A percentile compares a stretch with the other conserved stretches of the same genome.
Evolutionary conservation across 2,888 invertebrate genomes (phyloP).

Genomic region (Poecilus cupreus): DNA sequence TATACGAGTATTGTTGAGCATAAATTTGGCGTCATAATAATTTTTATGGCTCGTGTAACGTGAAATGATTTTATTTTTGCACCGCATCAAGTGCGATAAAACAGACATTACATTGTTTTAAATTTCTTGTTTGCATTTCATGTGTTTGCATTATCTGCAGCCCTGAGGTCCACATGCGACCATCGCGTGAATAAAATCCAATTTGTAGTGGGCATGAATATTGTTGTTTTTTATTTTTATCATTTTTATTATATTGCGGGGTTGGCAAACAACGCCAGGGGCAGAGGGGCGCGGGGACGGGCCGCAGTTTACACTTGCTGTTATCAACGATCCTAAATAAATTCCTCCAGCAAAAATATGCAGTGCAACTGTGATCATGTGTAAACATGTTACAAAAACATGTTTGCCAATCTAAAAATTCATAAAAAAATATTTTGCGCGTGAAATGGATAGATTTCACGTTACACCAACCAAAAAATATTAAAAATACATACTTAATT

Average conservation of each 20-base stretch:
- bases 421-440: conserved; percentile 31
- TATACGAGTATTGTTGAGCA: neutral
- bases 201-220: conserved; percentile 53
- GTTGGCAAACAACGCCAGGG: conserved; percentile 32
- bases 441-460: conserved; percentile 26
- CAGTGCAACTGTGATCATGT: conserved; percentile 35
- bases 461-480: conserved; percentile 18
- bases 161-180: conserved; percentile 13
- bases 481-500: conserved; percentile 40
- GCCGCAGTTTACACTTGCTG: conserved; percentile 26
- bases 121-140: conserved; percentile 47
- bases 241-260: conserved; percentile 44
- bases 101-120: conserved; percentile 46
- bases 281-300: neutral
- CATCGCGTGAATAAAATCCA: conserved; percentile 55
- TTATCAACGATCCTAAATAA: conserved; percentile 44
- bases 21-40: conserved; percentile 22
- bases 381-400: conserved; percentile 38
- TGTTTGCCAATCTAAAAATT: conserved; percentile 50
- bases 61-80: conserved; percentile 29
- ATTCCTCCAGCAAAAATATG: conserved; percentile 45
- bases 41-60: conserved; percentile 16
- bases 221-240: conserved; percentile 51
- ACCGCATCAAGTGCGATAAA: conserved; percentile 30
- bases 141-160: conserved; percentile 41